phyloP scores from a whole-genome alignment of 2,797 vertebrate species.

The Cichlasoma orientale region DNA sequence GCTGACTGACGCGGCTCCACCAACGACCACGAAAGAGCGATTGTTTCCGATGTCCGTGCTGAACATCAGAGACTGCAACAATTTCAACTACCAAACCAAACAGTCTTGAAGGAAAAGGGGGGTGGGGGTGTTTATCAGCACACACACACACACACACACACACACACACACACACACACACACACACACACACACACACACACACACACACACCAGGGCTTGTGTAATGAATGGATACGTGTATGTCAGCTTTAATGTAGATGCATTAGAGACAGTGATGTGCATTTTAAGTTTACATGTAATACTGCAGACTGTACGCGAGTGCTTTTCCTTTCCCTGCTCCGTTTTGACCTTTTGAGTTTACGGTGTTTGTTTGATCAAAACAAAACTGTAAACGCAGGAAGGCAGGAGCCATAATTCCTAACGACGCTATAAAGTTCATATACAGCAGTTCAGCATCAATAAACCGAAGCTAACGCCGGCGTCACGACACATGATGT shows the following conservation, averaged over 20 bases:
- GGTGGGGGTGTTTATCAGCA: neutral
- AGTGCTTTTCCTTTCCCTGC: neutral
- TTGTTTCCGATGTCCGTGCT: neutral
- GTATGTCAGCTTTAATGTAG: conserved; percentile 36
- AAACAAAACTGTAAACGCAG: conserved; percentile 19
- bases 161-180: neutral
- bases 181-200: neutral
- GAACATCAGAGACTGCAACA: conserved; percentile 13
- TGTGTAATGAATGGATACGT: neutral
- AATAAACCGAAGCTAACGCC: conserved; percentile 9
- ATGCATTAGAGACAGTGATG: conserved; percentile 10
- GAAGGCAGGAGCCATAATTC: neutral
- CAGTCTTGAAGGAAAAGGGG: conserved; percentile 25
- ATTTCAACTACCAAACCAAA: conserved; percentile 14
- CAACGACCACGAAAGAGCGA: neutral
- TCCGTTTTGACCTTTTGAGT: conserved; percentile 25
- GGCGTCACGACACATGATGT: neutral
- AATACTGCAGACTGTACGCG: neutral
- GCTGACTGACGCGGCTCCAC: conserved; percentile 38
- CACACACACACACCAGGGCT: neutral
- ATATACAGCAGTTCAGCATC: conserved; percentile 34
- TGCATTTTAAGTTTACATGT: conserved; percentile 26
- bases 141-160: too few species aligned
- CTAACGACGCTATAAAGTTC: conserved; percentile 5
- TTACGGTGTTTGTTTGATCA: conserved; percentile 3